Percentiles rank a stretch among this genome's conserved stretches.
Evolutionary conservation across 2,888 invertebrate genomes (phyloP).

Genomic region (Stenchaetothrips biformis): DNA sequence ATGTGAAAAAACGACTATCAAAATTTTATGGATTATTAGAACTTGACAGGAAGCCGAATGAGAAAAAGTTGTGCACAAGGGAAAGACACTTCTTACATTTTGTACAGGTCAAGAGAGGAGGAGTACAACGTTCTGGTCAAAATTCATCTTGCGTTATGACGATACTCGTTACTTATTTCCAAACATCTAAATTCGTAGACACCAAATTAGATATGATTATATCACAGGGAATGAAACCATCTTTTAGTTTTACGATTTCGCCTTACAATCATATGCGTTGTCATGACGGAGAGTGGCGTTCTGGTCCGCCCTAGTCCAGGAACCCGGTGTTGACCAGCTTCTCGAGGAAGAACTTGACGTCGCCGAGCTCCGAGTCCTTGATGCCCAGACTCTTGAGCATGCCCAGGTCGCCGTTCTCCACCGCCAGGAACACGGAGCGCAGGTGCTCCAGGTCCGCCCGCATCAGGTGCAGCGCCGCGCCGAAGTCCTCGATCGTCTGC

Average conservation of each 20-base stretch:
- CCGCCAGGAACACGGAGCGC: conserved; percentile 91
- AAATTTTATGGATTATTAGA: not conserved
- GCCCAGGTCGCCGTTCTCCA: conserved; percentile 89
- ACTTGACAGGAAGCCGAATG: not conserved
- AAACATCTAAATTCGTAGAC: conserved; percentile 10
- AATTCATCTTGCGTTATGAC: conserved; percentile 7
- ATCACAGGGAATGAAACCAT: conserved; percentile 21
- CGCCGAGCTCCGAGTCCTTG: conserved; percentile 90
- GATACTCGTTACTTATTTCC: conserved; percentile 5
- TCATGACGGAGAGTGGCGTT: not conserved
- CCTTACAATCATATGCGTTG: conserved; percentile 2
- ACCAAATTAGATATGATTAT: conserved; percentile 22
- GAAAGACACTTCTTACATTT: not conserved
- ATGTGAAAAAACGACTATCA: not conserved
- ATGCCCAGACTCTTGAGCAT: conserved; percentile 91
- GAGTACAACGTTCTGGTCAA: conserved; percentile 2
- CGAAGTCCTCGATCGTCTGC: conserved; percentile 91
- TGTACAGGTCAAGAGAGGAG: not conserved
- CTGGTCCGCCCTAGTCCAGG: conserved; percentile 61
- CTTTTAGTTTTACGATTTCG: not conserved
- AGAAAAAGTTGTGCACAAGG: not conserved
- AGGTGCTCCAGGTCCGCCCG: conserved; percentile 86
- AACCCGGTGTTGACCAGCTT: conserved; percentile 93
- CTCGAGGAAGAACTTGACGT: conserved; percentile 93
- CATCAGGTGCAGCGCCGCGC: conserved; percentile 78